Conservation (phyloP, 1,140 invertebrate species). For the Parasteatoda tepidariorum region DNA sequence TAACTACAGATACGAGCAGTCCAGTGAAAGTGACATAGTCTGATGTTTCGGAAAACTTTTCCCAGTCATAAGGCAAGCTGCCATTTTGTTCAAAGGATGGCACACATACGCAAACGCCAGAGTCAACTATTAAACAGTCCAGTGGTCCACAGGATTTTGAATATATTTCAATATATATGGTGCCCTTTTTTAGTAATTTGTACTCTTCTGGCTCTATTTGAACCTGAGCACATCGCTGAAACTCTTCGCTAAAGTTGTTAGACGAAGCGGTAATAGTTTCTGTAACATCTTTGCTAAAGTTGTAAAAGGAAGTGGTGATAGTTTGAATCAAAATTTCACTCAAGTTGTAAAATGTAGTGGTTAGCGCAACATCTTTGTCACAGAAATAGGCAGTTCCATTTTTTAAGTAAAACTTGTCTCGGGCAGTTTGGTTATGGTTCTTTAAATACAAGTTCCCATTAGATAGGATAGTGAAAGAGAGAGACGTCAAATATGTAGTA, state of each 20-base stretch:
- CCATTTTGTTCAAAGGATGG: slow-evolving; percentile 8
- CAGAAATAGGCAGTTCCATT: too few species aligned
- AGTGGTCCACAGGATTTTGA: neutral
- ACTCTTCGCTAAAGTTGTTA: slow-evolving; percentile 26
- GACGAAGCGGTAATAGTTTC: too few species aligned
- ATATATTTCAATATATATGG: slow-evolving; percentile 23
- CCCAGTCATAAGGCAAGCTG: neutral
- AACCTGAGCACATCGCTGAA: slow-evolving; percentile 8
- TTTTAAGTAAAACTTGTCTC: too few species aligned
- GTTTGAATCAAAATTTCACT: too few species aligned
- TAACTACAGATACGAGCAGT: slow-evolving; percentile 70
- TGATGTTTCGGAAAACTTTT: slow-evolving; percentile 63
- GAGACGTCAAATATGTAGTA: too few species aligned
- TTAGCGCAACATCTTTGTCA: too few species aligned
- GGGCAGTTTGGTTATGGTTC: too few species aligned
- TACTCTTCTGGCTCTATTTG: slow-evolving; percentile 10
- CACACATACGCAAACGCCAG: slow-evolving; percentile 30
- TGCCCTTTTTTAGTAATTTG: slow-evolving; percentile 2
- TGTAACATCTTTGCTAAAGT: too few species aligned
- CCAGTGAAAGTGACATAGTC: slow-evolving; percentile 70
- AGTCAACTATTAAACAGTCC: neutral
- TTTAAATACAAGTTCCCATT: too few species aligned
- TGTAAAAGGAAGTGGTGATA: too few species aligned
- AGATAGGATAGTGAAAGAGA: too few species aligned
- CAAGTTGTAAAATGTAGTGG: too few species aligned